Conservation (phyloP, 2,888 invertebrate species). For the Macrosoma leucophasiata region DNA sequence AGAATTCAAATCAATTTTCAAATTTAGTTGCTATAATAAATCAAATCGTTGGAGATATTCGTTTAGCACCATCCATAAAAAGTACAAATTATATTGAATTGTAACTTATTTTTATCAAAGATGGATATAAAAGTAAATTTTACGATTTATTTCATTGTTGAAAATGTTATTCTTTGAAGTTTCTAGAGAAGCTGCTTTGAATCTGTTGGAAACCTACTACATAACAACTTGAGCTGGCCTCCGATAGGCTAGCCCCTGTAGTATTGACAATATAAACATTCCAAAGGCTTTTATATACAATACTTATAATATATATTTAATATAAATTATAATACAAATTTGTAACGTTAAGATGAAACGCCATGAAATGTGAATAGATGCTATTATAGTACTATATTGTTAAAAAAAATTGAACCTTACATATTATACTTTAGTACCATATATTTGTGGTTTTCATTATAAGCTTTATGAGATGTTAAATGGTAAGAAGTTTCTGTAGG, state of each 20-base stretch:
- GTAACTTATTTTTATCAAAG: conserved; percentile 9
- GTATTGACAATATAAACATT: conserved; percentile 70
- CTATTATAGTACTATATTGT: conserved; percentile 24
- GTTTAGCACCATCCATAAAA: no score
- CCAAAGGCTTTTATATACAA: conserved; percentile 39
- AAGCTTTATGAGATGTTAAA: no score
- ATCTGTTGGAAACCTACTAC: conserved; percentile 41
- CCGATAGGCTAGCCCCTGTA: conserved; percentile 48
- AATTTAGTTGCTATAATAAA: no score
- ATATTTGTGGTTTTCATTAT: no score
- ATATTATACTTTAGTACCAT: background rate
- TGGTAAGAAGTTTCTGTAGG: no score
- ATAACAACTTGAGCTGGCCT: conserved; percentile 39
- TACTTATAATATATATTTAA: conserved; percentile 25
- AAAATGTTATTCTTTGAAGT: no score
- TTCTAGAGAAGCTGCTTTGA: conserved; percentile 31
- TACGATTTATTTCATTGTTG: no score
- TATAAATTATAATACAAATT: no score
- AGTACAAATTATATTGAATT: conserved; percentile 4
- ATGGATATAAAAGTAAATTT: no score
- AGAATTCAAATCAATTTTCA: no score
- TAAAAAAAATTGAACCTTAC: conserved; percentile 16
- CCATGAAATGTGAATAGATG: conserved; percentile 42
- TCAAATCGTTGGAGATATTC: no score
- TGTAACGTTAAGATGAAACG: conserved; percentile 49